These are phyloP conservation scores for Gisinianus flammeolus DNA, from an alignment of 2,888 invertebrate species.

Conservation along the genomic window DNA sequence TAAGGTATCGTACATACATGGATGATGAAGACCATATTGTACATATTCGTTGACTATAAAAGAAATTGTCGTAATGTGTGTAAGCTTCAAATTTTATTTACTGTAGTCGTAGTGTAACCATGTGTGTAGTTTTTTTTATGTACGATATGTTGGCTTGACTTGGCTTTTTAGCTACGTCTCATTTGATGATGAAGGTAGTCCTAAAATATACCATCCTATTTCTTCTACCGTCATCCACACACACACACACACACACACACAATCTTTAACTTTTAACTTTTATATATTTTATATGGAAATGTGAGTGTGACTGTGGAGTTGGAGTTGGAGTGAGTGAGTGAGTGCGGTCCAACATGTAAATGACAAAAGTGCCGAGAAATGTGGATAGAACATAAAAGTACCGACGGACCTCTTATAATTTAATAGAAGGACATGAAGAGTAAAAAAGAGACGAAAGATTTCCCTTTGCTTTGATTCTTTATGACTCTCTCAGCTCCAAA, in stretches of 20 bases:
- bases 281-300: neutral
- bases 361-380: neutral
- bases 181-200: neutral
- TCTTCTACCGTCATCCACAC: neutral
- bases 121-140: slow-evolving; percentile 7
- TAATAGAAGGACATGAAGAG: slow-evolving; percentile 33
- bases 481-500: slow-evolving; percentile 35
- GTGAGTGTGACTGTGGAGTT: neutral
- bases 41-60: too few relatives aligned
- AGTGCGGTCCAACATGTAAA: slow-evolving; percentile 1
- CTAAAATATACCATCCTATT: too few relatives aligned
- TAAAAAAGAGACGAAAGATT: slow-evolving; percentile 29
- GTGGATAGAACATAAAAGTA: slow-evolving; percentile 25
- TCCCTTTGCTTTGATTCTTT: neutral
- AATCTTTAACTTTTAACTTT: neutral
- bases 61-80: too few relatives aligned
- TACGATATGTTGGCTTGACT: neutral
- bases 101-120: neutral
- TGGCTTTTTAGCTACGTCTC: slow-evolving; percentile 8
- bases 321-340: too few relatives aligned
- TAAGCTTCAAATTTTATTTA: neutral
- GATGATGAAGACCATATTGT: too few relatives aligned
- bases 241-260: neutral
- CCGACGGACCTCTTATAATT: slow-evolving; percentile 36
- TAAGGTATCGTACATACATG: neutral